Percentiles rank a stretch among this genome's conserved stretches.
These are phyloP conservation scores for Drosophila anomalipes DNA, from an alignment of 2,888 invertebrate species.

Conservation along the genomic window DNA sequence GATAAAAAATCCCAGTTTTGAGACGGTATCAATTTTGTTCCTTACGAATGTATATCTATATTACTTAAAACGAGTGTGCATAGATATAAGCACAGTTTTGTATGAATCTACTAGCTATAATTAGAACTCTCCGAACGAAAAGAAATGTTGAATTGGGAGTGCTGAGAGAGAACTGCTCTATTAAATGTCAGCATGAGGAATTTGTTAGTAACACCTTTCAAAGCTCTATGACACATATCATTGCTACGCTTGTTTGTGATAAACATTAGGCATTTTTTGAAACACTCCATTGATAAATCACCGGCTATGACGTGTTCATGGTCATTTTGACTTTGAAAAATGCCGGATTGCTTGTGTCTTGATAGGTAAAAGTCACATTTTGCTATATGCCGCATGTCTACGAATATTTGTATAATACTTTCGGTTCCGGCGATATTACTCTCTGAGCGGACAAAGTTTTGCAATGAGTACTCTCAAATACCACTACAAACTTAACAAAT, in stretches of 20 bases:
- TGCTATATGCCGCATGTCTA: neutral
- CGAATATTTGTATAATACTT: neutral
- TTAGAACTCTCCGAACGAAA: neutral
- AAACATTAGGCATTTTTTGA: too few relatives aligned
- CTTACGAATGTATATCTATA: neutral
- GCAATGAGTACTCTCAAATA: neutral
- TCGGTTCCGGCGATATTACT: neutral
- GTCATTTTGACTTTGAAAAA: neutral
- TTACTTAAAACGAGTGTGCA: neutral
- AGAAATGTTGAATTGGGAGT: neutral
- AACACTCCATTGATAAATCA: neutral
- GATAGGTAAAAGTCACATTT: neutral
- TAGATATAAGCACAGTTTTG: neutral
- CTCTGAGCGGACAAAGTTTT: neutral
- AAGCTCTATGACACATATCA: neutral
- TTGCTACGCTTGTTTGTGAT: neutral
- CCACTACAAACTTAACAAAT: too few relatives aligned
- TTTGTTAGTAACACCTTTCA: neutral
- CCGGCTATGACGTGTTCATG: neutral
- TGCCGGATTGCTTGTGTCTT: neutral
- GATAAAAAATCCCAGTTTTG: neutral
- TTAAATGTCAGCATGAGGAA: neutral
- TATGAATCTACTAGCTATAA: neutral
- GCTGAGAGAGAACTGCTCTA: too few relatives aligned
- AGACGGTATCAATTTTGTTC: rapidly evolving